phyloP scores from a whole-genome alignment of 2,113 vertebrate genomes.

The Zingel zingel region DNA sequence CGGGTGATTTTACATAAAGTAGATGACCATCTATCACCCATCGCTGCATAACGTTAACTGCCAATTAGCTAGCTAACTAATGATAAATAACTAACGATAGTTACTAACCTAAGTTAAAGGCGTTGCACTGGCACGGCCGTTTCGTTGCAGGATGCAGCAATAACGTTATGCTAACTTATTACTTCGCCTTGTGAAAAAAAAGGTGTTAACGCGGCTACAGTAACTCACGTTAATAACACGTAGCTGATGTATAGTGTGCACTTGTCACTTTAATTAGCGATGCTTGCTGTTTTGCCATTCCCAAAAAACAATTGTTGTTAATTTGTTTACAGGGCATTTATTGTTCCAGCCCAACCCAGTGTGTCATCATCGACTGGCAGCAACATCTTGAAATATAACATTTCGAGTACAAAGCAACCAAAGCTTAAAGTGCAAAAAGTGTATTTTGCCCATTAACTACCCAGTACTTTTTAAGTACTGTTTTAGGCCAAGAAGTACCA shows the following conservation, averaged over 20 bases:
- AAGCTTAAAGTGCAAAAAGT: background rate
- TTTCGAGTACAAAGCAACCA: background rate
- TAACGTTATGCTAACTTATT: slow-evolving; percentile 54
- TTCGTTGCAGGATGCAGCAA: slow-evolving; percentile 43
- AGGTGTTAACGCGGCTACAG: slow-evolving; percentile 66
- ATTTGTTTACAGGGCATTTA: slow-evolving; percentile 66
- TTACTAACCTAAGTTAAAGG: slow-evolving; percentile 23
- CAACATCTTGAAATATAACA: slow-evolving; percentile 39
- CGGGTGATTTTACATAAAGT: slow-evolving; percentile 7
- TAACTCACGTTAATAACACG: background rate
- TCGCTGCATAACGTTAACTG: background rate
- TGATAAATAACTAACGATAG: background rate
- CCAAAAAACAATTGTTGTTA: slow-evolving; percentile 16
- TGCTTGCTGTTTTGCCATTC: background rate
- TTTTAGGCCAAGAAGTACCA: slow-evolving; percentile 62
- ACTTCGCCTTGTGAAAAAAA: slow-evolving; percentile 38
- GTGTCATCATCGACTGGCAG: slow-evolving; percentile 63
- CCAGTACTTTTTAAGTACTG: background rate
- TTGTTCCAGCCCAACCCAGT: slow-evolving; percentile 69
- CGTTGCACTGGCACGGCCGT: slow-evolving; percentile 50
- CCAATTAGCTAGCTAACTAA: background rate
- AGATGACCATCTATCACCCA: background rate
- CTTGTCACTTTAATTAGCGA: background rate
- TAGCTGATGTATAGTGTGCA: background rate
- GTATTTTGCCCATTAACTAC: no score